Evolutionary conservation across 2,113 vertebrate genomes (phyloP).

Genomic region (Diadophis punctatus): DNA sequence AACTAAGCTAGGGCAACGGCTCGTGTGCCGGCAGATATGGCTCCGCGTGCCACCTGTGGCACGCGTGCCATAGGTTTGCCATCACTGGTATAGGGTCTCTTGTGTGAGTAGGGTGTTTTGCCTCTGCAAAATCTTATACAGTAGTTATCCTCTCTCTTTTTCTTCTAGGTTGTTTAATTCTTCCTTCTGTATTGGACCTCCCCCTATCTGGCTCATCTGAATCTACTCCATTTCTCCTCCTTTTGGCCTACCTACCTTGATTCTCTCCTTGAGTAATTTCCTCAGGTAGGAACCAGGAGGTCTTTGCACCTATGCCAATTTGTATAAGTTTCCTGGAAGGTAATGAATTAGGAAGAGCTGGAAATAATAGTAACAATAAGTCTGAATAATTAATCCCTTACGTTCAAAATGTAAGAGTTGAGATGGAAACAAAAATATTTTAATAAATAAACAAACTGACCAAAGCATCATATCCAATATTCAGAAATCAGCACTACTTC

Average conservation of each 20-base stretch:
- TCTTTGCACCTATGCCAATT: neutral
- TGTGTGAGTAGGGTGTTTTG: neutral
- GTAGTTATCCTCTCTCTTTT: neutral
- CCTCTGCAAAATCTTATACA: neutral
- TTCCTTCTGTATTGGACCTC: neutral
- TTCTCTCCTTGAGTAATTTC: neutral
- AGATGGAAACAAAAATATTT: neutral
- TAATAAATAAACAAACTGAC: neutral
- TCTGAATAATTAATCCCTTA: conserved; percentile 7
- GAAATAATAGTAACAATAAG: neutral
- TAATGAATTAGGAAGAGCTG: conserved; percentile 17
- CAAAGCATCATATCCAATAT: neutral
- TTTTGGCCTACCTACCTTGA: neutral
- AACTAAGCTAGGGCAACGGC: too few relatives aligned
- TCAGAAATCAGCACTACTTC: too few relatives aligned
- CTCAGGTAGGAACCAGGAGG: neutral
- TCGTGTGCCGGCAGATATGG: too few relatives aligned
- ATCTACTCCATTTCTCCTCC: neutral
- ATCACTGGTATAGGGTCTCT: neutral
- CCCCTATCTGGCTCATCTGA: neutral
- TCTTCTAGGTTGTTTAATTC: neutral
- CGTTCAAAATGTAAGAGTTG: neutral
- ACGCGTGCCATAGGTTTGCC: too few relatives aligned
- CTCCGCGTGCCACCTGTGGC: too few relatives aligned
- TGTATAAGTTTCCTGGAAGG: neutral